phyloP scores from a whole-genome alignment of 2,888 invertebrate species.

The Cheilosia vernalis region DNA sequence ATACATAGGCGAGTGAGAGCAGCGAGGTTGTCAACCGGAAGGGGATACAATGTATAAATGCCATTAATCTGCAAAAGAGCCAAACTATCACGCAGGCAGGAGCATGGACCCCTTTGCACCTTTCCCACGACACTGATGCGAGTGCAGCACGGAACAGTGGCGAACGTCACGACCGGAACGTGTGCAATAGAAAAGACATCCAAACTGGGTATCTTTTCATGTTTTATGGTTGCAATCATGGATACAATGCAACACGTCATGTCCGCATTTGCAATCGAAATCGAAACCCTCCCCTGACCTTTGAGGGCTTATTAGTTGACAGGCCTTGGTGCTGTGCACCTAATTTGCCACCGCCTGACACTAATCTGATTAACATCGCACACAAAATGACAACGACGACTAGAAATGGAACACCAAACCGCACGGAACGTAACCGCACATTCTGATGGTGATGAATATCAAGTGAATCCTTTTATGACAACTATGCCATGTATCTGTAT shows the following conservation, averaged over 20 bases:
- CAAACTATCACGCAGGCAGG: conserved; percentile 82
- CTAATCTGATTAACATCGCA: conserved; percentile 83
- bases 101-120: conserved; percentile 62
- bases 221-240: not conserved
- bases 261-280: conserved; percentile 14
- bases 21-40: conserved; percentile 70
- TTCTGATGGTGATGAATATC: conserved; percentile 83
- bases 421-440: conserved; percentile 63
- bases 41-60: conserved; percentile 79
- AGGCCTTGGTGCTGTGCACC: conserved; percentile 43
- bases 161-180: conserved; percentile 75
- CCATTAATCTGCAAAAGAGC: conserved; percentile 82
- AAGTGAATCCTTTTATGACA: conserved; percentile 83
- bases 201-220: not conserved
- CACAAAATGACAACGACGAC: conserved; percentile 40
- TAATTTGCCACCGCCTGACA: conserved; percentile 79
- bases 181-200: conserved; percentile 52
- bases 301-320: conserved; percentile 56
- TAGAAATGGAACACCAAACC: conserved; percentile 68
- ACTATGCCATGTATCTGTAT: conserved; percentile 67
- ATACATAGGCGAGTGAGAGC: conserved; percentile 25
- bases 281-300: conserved; percentile 33
- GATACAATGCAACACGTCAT: conserved; percentile 56
- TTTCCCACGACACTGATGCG: conserved; percentile 55
- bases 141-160: conserved; percentile 12